Base-by-base conservation (phyloP, 2,797 vertebrate species). In the Acrossocheilus wenchowensis region DNA sequence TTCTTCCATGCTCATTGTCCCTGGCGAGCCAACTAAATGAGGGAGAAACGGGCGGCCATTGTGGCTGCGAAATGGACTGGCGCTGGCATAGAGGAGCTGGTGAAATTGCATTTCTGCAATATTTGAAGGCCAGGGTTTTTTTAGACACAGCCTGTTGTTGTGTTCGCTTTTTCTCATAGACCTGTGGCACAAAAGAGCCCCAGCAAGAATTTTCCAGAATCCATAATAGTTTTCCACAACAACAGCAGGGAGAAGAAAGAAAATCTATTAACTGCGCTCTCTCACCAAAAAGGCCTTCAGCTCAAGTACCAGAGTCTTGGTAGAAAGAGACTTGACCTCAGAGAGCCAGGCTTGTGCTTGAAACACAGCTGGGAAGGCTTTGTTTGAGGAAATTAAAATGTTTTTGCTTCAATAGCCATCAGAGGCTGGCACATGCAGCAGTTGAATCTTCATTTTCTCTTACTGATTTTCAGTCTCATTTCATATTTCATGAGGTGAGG, bases 261-360 rank as follows among this genome's bases (percentile, higher is more conserved):
- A 96, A 95, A 91, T 96, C 95, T 94, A 94, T 97, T 97, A 96
- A 96, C 96, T 93, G 94, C 95, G 94, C 94, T 95, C 96, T 96
- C 95, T 96, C 94, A 93, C 93, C 95, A 95, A 95, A 93, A 96
- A 96, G 95, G 94, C 95, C 96, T 97, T 97, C 95, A 95, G 92
- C 95, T 97, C 91, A 95, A 97, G 95, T 95, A 95, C 93, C 92
- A 91, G 94, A 94, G 94, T 92, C 92, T 90, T 92, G 93, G 92
- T 95, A 95, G 94, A 94, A 94, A 94, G 92, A 93, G 87, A 92
- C 94, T 95, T 97, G 95, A 96, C 95, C 96, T 97, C 95, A 95
- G 92, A 87, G 91, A 95, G 91, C 93, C 91, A 91, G 93, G 90
- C 82, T 84, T 89, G 88, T 91, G 93, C 91, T 91, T 92, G 93